Evolutionary conservation across 2,797 vertebrate genomes (phyloP), one percentile per base, ranked within the genome.

Genomic region (Denticeps clupeoides): DNA sequence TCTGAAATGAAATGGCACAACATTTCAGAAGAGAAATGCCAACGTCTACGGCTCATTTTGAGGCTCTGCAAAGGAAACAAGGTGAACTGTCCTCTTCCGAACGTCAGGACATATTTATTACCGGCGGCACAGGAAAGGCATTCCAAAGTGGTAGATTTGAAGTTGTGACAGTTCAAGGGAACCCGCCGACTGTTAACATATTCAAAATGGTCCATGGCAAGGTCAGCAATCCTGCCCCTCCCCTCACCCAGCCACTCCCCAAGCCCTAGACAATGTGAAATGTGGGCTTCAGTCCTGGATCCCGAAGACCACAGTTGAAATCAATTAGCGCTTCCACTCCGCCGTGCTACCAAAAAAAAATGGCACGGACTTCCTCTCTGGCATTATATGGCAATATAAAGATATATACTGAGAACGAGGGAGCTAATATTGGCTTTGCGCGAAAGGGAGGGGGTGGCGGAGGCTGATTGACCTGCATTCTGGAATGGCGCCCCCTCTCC

Each of bases 381-480:
- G 26, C n/a, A n/a, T n/a, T n/a, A n/a, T n/a, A 73, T 77, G 71
- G 80, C 71, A 75, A 76, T 70, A 70, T 56, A 63, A 72, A 76
- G 72, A 75, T 73, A 58, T 76, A 74, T 78, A 73, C 75, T 73
- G 76, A n/a, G n/a, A n/a, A n/a, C n/a, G n/a, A n/a, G 82, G 69
- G 72, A 83, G 81, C 82, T 89, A 88, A 87, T 72, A 69, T 60
- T 67, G 70, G 68, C 72, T 74, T 29, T 79, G n/a, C n/a, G n/a
- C n/a, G n/a, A n/a, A n/a, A n/a, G n/a, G n/a, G n/a, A n/a, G n/a
- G n/a, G n/a, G n/a, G n/a, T n/a, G 87, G 82, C 86, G 82, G 60
- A 68, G 82, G 81, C 85, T 88, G 90, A 92, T 93, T 96, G 90
- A 84, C 89, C 81, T 78, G 88, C 83, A 82, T 90, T 93, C 86